Conservation (phyloP, 1,140 invertebrate species). For the Choristoneura fumiferana region DNA sequence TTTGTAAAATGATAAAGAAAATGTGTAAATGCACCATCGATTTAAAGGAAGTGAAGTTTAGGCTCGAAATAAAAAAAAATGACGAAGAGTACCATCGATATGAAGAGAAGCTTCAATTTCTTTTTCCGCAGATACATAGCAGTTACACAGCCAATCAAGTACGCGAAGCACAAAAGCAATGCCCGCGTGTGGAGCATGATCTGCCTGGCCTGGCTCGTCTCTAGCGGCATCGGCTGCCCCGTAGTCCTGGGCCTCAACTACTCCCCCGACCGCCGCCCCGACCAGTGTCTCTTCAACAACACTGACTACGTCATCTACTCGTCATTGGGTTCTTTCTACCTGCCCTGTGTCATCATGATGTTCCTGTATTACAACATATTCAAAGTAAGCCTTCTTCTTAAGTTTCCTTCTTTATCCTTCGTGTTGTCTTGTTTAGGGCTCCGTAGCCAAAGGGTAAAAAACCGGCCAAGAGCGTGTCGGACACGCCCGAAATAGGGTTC, state of each 20-base stretch:
- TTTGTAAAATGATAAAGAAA: too few relatives aligned
- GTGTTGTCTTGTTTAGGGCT: too few relatives aligned
- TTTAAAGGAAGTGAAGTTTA: too few relatives aligned
- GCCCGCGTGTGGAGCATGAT: constrained; percentile 96
- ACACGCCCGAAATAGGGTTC: too few relatives aligned
- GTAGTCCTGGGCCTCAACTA: constrained; percentile 97
- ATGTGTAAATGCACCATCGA: too few relatives aligned
- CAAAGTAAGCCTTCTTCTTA: constrained; percentile 44
- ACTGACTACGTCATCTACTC: constrained; percentile 98
- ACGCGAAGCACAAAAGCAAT: constrained; percentile 99
- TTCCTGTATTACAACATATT: constrained; percentile 65
- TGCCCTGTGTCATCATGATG: constrained; percentile 90
- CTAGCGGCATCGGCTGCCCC: constrained; percentile 96
- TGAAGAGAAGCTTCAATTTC: neutral
- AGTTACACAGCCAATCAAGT: constrained; percentile 99
- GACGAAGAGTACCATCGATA: too few relatives aligned
- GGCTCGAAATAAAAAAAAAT: too few relatives aligned
- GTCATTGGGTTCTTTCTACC: constrained; percentile 98
- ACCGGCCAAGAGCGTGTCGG: too few relatives aligned
- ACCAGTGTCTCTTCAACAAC: constrained; percentile 97
- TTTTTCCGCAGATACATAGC: constrained; percentile 94
- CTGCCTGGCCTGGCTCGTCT: constrained; percentile 97
- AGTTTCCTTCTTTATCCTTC: too few relatives aligned
- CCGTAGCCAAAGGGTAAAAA: too few relatives aligned
- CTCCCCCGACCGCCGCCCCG: constrained; percentile 86